phyloP scores from a whole-genome alignment of 2,888 invertebrate species.

The Drosophila dives region DNA sequence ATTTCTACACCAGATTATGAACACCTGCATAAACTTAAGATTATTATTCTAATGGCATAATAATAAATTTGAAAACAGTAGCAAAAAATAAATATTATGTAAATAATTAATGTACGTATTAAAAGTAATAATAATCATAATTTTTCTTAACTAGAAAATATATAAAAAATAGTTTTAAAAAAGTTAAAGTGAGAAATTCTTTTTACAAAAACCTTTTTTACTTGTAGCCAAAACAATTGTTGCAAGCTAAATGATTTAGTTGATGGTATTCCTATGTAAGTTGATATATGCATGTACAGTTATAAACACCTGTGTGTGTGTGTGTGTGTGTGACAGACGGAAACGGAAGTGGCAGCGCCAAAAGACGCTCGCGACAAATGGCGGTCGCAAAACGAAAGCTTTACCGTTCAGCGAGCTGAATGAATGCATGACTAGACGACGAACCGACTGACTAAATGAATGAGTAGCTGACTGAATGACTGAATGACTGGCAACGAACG shows the following conservation, averaged over 20 bases:
- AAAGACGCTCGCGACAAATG: slow-evolving; percentile 56
- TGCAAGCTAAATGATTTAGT: slow-evolving; percentile 2
- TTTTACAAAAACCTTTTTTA: background rate
- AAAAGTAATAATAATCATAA: background rate
- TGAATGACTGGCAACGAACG: slow-evolving; percentile 5
- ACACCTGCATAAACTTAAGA: background rate
- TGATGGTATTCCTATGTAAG: slow-evolving; percentile 14
- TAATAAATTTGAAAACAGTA: background rate
- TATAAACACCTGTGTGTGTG: background rate
- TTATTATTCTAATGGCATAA: background rate
- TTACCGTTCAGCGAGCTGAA: slow-evolving; percentile 24
- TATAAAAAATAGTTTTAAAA: background rate
- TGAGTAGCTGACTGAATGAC: slow-evolving; percentile 9
- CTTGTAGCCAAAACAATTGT: background rate
- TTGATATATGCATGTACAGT: background rate
- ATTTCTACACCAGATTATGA: background rate
- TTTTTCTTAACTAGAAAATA: background rate
- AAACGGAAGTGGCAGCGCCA: slow-evolving; percentile 61
- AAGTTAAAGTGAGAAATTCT: background rate
- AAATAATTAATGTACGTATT: background rate
- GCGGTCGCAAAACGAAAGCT: slow-evolving; percentile 41
- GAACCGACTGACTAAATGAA: slow-evolving; percentile 10
- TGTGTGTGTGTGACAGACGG: slow-evolving; percentile 36
- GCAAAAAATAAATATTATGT: background rate
- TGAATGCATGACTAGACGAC: slow-evolving; percentile 24